Evolutionary conservation across 2,888 invertebrate species (phyloP).

Genomic region (Loripinus fragilis): DNA sequence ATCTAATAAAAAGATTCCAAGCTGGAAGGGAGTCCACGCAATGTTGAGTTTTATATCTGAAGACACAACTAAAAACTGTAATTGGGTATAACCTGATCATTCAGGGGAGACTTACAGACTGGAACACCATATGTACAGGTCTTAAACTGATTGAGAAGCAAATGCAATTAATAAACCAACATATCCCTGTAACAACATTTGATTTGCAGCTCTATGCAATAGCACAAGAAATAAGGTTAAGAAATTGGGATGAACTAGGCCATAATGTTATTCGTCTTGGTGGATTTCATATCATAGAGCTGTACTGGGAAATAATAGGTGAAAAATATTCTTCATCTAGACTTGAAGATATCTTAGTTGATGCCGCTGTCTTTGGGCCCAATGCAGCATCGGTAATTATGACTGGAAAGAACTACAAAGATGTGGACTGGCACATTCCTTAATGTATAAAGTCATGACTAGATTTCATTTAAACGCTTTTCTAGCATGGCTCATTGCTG

Average conservation of each 20-base stretch:
- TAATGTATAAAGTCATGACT: background rate
- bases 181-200: background rate
- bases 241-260: background rate
- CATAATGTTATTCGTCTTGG: background rate
- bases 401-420: background rate
- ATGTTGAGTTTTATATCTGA: too few species aligned
- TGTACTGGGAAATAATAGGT: background rate
- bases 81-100: background rate
- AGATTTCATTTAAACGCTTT: background rate
- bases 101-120: background rate
- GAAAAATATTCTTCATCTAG: background rate
- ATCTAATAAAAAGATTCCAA: background rate
- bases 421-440: background rate
- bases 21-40: background rate
- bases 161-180: background rate
- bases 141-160: background rate
- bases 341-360: background rate
- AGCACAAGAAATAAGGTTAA: background rate
- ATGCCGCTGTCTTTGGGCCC: background rate
- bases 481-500: background rate
- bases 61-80: too few species aligned
- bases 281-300: background rate
- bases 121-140: background rate
- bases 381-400: background rate
- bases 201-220: background rate